Percentiles rank a stretch among this genome's conserved stretches.
Evolutionary conservation across 1,140 invertebrate species (phyloP).

Genomic region (Lepeophtheirus salmonis): DNA sequence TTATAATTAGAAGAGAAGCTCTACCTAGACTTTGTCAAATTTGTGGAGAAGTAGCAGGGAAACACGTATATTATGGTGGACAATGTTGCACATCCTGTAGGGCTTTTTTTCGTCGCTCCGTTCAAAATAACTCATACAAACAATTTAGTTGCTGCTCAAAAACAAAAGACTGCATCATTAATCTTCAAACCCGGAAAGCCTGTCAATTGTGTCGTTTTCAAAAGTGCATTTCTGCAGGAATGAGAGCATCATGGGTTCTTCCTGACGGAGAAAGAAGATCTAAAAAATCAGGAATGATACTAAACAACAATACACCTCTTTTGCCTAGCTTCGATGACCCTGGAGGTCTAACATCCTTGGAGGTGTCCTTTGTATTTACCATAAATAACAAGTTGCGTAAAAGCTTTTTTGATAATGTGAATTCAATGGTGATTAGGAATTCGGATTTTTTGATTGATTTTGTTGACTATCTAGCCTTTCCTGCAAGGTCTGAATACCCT

Average conservation of each 20-base stretch:
- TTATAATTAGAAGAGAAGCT: too few species aligned
- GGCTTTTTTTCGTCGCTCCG: conserved; percentile 29
- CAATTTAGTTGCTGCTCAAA: conserved; percentile 28
- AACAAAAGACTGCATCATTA: conserved; percentile 23
- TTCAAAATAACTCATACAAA: conserved; percentile 26
- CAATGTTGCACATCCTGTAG: conserved; percentile 29
- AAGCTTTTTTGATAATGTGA: not conserved
- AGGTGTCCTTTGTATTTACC: not conserved
- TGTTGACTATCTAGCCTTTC: not conserved
- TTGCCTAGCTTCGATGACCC: not conserved
- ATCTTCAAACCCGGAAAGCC: conserved; percentile 24
- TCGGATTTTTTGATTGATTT: not conserved
- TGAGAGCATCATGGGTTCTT: conserved; percentile 31
- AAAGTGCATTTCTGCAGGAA: conserved; percentile 28
- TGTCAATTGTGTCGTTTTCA: conserved; percentile 29
- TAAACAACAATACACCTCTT: not conserved
- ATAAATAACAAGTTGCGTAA: not conserved
- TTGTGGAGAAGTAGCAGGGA: conserved; percentile 19
- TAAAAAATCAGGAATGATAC: not conserved
- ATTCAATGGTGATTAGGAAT: not conserved
- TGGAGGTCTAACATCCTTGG: not conserved
- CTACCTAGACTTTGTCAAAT: conserved; percentile 6
- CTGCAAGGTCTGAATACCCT: not conserved
- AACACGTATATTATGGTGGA: conserved; percentile 30
- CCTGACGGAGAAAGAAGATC: conserved; percentile 26